These are phyloP conservation scores for Dilophus febrilis DNA, from an alignment of 2,888 invertebrate genomes.

Conservation along the genomic window DNA sequence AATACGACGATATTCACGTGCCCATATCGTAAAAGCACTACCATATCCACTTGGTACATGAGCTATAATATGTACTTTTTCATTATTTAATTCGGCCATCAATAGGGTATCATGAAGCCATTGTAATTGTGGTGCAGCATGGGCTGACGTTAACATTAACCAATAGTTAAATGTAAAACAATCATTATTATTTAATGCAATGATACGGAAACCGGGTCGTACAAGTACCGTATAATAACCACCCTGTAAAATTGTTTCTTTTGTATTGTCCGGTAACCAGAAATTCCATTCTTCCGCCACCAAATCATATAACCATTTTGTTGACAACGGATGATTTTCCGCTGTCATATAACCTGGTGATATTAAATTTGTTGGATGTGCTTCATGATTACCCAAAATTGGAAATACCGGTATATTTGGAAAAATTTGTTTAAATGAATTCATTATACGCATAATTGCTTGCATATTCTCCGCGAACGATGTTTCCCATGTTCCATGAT, in stretches of 20 bases:
- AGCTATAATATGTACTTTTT: constrained; percentile 59
- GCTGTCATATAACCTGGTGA: constrained; percentile 33
- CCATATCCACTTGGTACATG: constrained; percentile 56
- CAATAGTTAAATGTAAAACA: constrained; percentile 37
- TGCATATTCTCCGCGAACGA: constrained; percentile 42
- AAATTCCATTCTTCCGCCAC: constrained; percentile 50
- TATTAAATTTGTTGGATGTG: constrained; percentile 69
- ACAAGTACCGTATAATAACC: constrained; percentile 63
- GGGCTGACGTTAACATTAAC: constrained; percentile 45
- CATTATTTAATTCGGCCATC: constrained; percentile 47
- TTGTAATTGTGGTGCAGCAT: constrained; percentile 51
- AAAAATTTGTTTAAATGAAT: constrained; percentile 37
- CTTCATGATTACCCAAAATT: constrained; percentile 69
- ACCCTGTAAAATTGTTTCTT: constrained; percentile 39
- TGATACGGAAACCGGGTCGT: constrained; percentile 50
- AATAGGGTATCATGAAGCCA: constrained; percentile 54
- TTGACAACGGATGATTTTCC: constrained; percentile 33
- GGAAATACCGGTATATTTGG: constrained; percentile 46
- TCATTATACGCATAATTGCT: constrained; percentile 36
- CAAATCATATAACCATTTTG: constrained; percentile 60
- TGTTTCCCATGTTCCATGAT: constrained; percentile 82
- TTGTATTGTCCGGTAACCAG: constrained; percentile 49
- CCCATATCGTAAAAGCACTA: constrained; percentile 50
- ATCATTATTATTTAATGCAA: constrained; percentile 67
- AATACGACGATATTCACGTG: constrained; percentile 42